Evolutionary conservation across 2,888 invertebrate species (phyloP).

Genomic region (Parapristionchus giblindavisi): DNA sequence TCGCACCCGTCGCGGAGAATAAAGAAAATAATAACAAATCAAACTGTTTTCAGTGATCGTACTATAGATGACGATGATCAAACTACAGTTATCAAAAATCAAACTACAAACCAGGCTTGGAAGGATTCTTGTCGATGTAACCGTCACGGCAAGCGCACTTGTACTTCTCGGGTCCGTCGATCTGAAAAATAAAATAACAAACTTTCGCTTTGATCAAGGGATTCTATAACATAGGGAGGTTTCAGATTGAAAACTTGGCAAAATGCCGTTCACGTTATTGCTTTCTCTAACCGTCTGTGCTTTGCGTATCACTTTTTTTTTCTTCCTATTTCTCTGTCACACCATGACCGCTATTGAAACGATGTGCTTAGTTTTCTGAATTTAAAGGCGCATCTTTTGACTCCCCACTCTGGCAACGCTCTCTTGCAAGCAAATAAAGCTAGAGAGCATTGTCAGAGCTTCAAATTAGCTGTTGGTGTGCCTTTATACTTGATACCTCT

Average conservation of each 20-base stretch:
- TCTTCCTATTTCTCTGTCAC: too few species aligned
- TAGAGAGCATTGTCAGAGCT: too few species aligned
- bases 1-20: too few species aligned
- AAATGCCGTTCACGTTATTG: neutral
- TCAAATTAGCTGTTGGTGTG: too few species aligned
- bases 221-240: too few species aligned
- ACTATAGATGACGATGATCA: neutral
- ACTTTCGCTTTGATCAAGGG: neutral
- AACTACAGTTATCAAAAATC: conserved; percentile 1
- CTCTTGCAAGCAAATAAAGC: too few species aligned
- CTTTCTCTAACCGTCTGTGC: conserved; percentile 10
- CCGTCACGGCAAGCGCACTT: conserved; percentile 85
- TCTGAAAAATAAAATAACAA: conserved; percentile 15
- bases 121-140: conserved; percentile 75
- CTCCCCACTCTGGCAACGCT: too few species aligned
- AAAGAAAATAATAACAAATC: too few species aligned
- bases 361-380: neutral
- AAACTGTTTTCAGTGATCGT: neutral
- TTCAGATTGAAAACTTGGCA: neutral
- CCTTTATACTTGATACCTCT: conserved; percentile 49
- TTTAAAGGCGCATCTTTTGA: too few species aligned
- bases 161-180: conserved; percentile 53
- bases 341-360: too few species aligned
- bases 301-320: neutral
- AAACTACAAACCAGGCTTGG: conserved; percentile 44